Evolutionary conservation across 2,888 invertebrate species (phyloP).

Genomic region (Tetragonula carbonaria): DNA sequence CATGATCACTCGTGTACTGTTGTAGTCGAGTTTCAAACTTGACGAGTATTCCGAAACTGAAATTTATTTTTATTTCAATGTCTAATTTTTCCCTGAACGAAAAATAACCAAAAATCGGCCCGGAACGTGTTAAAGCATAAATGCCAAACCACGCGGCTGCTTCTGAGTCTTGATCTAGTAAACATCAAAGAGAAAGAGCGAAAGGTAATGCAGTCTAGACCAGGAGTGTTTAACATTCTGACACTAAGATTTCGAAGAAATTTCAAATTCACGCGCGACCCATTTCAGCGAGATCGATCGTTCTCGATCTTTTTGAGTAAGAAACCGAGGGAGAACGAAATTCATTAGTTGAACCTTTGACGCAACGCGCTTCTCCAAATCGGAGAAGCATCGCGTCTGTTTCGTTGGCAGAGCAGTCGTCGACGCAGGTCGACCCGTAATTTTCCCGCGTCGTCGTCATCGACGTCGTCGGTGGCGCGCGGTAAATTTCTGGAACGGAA

Average conservation of each 20-base stretch:
- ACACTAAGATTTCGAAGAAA: background rate
- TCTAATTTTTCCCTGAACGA: too few species aligned
- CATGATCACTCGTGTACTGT: too few species aligned
- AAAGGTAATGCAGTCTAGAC: too few species aligned
- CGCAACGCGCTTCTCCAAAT: background rate
- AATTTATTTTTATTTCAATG: too few species aligned
- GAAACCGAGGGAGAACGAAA: background rate
- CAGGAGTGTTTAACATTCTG: too few species aligned
- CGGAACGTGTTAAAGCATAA: too few species aligned
- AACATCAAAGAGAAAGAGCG: too few species aligned
- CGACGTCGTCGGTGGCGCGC: constrained; percentile 49
- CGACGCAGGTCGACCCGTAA: constrained; percentile 52
- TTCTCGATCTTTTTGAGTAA: background rate
- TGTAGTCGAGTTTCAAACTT: too few species aligned
- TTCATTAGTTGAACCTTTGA: background rate
- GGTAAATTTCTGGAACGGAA: constrained; percentile 73
- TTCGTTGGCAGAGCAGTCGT: constrained; percentile 31
- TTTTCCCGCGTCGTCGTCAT: constrained; percentile 52
- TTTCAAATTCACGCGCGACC: background rate
- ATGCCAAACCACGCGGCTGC: too few species aligned
- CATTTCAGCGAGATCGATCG: background rate
- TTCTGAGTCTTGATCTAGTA: too few species aligned
- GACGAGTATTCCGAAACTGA: too few species aligned
- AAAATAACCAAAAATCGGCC: too few species aligned
- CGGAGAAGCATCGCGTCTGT: constrained; percentile 15